These are phyloP conservation scores for Drosophila sp. DNA, from an alignment of 1,140 invertebrate genomes.

Conservation along the genomic window DNA sequence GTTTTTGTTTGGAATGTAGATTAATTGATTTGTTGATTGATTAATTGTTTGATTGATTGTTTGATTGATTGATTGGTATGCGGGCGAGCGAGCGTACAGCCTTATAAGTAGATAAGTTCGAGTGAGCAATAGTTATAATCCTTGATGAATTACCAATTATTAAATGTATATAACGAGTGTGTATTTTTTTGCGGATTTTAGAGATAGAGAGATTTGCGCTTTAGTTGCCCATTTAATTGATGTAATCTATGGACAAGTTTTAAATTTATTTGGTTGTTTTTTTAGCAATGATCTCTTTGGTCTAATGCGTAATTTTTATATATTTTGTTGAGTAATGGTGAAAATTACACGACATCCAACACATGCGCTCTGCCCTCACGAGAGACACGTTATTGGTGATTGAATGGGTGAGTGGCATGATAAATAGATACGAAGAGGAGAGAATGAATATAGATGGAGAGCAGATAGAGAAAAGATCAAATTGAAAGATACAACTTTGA, in stretches of 20 bases:
- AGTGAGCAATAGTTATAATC: conserved; percentile 78
- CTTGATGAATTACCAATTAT: conserved; percentile 72
- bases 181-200: conserved; percentile 43
- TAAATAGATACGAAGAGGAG: conserved; percentile 46
- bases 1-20: conserved; percentile 46
- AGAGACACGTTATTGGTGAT: conserved; percentile 81
- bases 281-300: conserved; percentile 53
- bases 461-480: conserved; percentile 28
- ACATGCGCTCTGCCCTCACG: conserved; percentile 85
- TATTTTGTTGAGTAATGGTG: conserved; percentile 66
- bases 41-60: conserved; percentile 26
- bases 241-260: conserved; percentile 56
- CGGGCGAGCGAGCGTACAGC: conserved; percentile 57
- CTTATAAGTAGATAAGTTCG: conserved; percentile 61
- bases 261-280: conserved; percentile 33
- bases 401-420: conserved; percentile 63
- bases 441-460: conserved; percentile 17
- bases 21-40: conserved; percentile 56
- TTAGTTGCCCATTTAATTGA: conserved; percentile 50
- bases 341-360: conserved; percentile 85
- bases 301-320: conserved; percentile 49
- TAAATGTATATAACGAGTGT: conserved; percentile 33
- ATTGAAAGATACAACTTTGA: conserved; percentile 47
- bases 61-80: conserved; percentile 50
- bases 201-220: conserved; percentile 54